Conservation (phyloP, 1,140 invertebrate species). For the Aphis craccivora region DNA sequence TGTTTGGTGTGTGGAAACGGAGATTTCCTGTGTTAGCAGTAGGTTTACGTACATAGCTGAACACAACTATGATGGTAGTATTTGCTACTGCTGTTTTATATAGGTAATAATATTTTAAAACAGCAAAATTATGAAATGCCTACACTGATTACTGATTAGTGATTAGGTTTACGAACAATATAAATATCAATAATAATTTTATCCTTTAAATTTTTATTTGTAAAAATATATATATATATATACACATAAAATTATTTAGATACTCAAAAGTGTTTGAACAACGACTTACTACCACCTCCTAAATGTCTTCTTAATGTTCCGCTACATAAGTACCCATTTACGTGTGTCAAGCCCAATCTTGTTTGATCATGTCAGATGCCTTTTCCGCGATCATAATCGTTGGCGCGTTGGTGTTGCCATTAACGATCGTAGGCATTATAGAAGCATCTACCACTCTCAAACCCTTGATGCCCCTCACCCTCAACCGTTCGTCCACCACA, state of each 20-base stretch:
- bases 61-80: not conserved
- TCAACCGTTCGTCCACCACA: constrained; percentile 70
- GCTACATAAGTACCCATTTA: not conserved
- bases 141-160: not conserved
- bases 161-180: no score
- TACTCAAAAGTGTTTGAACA: not conserved
- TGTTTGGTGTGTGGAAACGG: constrained; percentile 64
- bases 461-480: constrained; percentile 70
- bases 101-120: constrained; percentile 21
- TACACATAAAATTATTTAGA: no score
- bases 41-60: not conserved
- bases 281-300: not conserved
- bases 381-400: constrained; percentile 77
- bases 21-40: constrained; percentile 62
- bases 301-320: not conserved
- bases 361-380: constrained; percentile 73
- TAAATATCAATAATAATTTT: no score
- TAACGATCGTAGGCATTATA: constrained; percentile 75
- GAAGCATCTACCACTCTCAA: constrained; percentile 76
- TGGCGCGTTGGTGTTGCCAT: constrained; percentile 76
- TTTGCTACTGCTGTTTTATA: constrained; percentile 43
- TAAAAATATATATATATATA: no score
- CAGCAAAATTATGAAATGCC: not conserved
- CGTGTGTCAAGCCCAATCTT: constrained; percentile 63
- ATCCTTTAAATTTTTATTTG: no score